These are phyloP conservation scores for Trididemnum clinides DNA, from an alignment of 23 tunicate genomes.

Conservation along the genomic window DNA sequence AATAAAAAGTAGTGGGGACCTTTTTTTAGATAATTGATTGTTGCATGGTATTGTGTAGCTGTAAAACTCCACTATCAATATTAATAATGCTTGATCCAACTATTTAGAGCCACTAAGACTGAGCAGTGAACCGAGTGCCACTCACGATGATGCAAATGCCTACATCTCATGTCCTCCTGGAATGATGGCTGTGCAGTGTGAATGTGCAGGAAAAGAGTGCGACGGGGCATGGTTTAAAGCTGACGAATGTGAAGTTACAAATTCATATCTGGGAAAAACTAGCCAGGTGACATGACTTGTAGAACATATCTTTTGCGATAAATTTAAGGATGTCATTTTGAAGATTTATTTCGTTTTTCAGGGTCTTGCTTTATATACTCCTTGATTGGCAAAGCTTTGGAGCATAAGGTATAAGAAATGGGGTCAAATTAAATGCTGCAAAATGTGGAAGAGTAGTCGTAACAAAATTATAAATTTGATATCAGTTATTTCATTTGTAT, in stretches of 20 bases:
- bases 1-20: too few species aligned
- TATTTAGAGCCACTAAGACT: constrained; percentile 32
- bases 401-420: too few species aligned
- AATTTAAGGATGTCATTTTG: not conserved
- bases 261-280: not conserved
- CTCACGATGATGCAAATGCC: constrained; percentile 42
- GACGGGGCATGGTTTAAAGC: constrained; percentile 56
- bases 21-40: too few species aligned
- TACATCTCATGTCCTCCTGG: constrained; percentile 45
- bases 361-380: too few species aligned
- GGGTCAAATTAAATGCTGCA: too few species aligned
- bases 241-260: constrained; percentile 41
- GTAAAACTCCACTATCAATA: too few species aligned
- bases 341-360: not conserved
- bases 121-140: constrained; percentile 5
- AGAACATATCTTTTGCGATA: too few species aligned
- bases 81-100: not conserved
- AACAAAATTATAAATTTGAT: too few species aligned
- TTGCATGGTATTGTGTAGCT: too few species aligned
- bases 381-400: too few species aligned
- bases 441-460: too few species aligned
- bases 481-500: too few species aligned
- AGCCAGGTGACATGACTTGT: constrained; percentile 5
- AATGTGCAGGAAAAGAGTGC: constrained; percentile 25
- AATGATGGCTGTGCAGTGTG: constrained; percentile 34